Percentiles rank a stretch among this genome's conserved stretches.
Evolutionary conservation across 2,113 vertebrate species (phyloP).

Genomic region (Platichthys stellatus): DNA sequence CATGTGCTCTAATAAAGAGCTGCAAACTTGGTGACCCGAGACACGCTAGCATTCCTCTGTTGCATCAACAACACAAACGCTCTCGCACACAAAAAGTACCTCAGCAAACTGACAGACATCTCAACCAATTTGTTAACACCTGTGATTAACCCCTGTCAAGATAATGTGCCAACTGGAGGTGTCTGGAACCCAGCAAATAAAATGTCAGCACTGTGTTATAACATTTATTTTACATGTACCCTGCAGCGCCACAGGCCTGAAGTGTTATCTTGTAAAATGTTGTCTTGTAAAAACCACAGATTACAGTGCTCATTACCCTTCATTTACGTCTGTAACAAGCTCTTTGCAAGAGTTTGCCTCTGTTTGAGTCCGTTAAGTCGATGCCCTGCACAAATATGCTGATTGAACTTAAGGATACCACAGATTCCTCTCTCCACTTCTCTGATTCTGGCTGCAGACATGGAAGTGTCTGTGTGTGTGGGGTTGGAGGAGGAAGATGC

Average conservation of each 20-base stretch:
- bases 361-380: not conserved
- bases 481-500: constrained; percentile 35
- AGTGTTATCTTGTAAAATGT: constrained; percentile 56
- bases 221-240: constrained; percentile 34
- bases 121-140: constrained; percentile 60
- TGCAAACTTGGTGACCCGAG: constrained; percentile 48
- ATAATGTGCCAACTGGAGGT: constrained; percentile 54
- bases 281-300: constrained; percentile 56
- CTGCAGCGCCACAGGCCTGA: constrained; percentile 57
- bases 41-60: not conserved
- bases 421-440: not conserved
- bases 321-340: constrained; percentile 24
- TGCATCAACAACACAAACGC: not conserved
- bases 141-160: constrained; percentile 57
- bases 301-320: constrained; percentile 47
- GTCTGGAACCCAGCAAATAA: constrained; percentile 54
- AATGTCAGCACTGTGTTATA: constrained; percentile 55
- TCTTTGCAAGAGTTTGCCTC: constrained; percentile 16
- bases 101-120: constrained; percentile 46
- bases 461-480: not conserved
- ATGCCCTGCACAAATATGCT: constrained; percentile 14
- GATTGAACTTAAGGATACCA: constrained; percentile 17
- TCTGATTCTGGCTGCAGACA: constrained; percentile 14
- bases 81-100: not conserved
- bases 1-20: constrained; percentile 32